These are phyloP conservation scores for Orycteropus afer DNA, from an alignment of 2,113 vertebrate genomes.

Conservation along the genomic window DNA sequence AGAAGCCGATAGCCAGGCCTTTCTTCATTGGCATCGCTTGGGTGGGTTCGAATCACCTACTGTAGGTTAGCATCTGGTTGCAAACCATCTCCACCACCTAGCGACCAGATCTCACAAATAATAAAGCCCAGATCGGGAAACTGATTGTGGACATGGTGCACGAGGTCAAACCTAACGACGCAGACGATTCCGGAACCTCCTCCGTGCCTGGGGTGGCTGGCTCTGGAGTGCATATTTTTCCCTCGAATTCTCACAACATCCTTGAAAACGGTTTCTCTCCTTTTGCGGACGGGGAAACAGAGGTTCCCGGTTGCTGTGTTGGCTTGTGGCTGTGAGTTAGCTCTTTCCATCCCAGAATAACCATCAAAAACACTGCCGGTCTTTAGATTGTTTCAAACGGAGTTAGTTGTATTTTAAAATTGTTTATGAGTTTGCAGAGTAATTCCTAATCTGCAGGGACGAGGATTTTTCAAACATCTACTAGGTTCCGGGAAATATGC, in stretches of 20 bases:
- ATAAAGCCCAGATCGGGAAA: not conserved
- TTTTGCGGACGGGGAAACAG: not conserved
- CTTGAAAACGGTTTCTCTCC: not conserved
- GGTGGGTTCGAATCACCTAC: not conserved
- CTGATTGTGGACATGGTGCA: fast-evolving
- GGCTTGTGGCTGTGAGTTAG: not conserved
- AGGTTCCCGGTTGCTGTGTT: not conserved
- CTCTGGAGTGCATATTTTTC: not conserved
- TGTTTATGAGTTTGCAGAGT: not conserved
- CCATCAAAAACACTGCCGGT: not conserved
- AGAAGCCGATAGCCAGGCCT: not conserved
- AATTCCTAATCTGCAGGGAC: not conserved
- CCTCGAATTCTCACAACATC: not conserved
- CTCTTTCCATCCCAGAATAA: not conserved
- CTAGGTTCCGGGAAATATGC: not conserved
- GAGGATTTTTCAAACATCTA: not conserved
- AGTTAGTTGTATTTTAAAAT: not conserved
- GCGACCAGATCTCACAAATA: not conserved
- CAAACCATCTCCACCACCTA: not conserved
- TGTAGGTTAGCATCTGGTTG: not conserved
- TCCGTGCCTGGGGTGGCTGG: fast-evolving
- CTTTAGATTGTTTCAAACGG: not conserved
- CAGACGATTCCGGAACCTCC: not conserved
- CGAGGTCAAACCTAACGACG: not conserved
- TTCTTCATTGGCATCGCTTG: not conserved